Conservation (phyloP, 2,797 vertebrate species). For the Megaceryle alcyon region DNA sequence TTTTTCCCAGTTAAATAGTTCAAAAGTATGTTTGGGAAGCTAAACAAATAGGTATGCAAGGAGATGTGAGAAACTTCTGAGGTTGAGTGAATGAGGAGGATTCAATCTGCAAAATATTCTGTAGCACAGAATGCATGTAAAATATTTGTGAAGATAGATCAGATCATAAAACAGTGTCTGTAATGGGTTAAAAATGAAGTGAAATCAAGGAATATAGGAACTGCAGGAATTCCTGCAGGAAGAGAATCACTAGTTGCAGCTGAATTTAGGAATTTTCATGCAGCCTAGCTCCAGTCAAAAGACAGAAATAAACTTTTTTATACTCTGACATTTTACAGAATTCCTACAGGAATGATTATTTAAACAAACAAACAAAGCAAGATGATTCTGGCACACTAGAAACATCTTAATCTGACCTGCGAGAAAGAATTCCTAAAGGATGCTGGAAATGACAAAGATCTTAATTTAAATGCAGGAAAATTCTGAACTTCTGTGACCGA, state of each 20-base stretch:
- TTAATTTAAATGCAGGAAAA: slow-evolving; percentile 43
- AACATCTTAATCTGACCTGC: slow-evolving; percentile 36
- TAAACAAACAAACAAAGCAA: slow-evolving; percentile 25
- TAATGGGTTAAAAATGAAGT: neutral
- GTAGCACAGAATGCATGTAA: neutral
- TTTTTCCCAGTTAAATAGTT: neutral
- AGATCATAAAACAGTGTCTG: neutral
- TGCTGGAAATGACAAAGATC: slow-evolving; percentile 24
- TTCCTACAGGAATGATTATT: slow-evolving; percentile 31
- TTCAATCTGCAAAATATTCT: neutral
- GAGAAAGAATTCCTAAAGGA: slow-evolving; percentile 41
- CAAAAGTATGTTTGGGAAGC: neutral
- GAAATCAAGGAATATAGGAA: neutral
- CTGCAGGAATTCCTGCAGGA: neutral
- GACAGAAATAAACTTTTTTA: neutral
- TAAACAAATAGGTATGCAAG: neutral
- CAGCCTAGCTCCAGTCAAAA: neutral
- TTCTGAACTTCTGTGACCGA: slow-evolving; percentile 34
- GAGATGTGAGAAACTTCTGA: neutral
- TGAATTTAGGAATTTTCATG: slow-evolving; percentile 10
- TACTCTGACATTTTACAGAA: slow-evolving; percentile 3
- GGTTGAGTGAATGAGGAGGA: neutral
- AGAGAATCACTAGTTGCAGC: neutral
- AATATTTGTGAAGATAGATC: neutral
- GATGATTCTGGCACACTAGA: neutral